Evolutionary conservation across 2,113 vertebrate genomes (phyloP).

Genomic region (Recurvirostra avosetta): DNA sequence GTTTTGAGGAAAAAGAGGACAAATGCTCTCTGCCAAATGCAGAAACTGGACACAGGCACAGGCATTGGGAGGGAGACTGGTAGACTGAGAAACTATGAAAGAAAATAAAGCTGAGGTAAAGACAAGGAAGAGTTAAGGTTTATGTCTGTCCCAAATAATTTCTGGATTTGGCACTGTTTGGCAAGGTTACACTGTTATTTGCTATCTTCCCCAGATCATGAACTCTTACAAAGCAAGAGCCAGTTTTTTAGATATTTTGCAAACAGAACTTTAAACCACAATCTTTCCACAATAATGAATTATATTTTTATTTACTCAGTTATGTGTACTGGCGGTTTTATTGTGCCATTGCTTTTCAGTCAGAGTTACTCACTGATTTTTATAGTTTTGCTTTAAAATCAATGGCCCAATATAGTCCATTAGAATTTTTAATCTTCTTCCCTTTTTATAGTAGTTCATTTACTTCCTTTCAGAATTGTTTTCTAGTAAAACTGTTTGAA

Average conservation of each 20-base stretch:
- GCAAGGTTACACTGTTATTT: neutral
- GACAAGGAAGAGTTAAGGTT: neutral
- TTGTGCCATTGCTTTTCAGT: neutral
- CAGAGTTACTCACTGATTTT: neutral
- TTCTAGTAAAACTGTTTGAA: neutral
- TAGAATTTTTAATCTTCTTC: neutral
- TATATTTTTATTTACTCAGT: neutral
- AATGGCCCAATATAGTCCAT: neutral
- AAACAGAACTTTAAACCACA: neutral
- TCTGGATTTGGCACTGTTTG: neutral
- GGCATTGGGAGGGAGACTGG: rapidly evolving
- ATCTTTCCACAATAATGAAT: neutral
- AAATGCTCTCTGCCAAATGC: neutral
- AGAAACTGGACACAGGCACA: neutral
- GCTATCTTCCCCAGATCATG: neutral
- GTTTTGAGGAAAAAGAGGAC: neutral
- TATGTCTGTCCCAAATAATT: neutral
- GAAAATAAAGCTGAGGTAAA: neutral
- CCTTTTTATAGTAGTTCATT: neutral
- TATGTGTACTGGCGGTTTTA: neutral
- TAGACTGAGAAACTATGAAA: neutral
- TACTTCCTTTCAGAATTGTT: neutral
- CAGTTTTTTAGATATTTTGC: neutral
- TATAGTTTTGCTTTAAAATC: neutral
- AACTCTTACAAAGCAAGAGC: neutral